Base-by-base conservation (phyloP, 2,797 vertebrate species). In the Buceros bicornis region DNA sequence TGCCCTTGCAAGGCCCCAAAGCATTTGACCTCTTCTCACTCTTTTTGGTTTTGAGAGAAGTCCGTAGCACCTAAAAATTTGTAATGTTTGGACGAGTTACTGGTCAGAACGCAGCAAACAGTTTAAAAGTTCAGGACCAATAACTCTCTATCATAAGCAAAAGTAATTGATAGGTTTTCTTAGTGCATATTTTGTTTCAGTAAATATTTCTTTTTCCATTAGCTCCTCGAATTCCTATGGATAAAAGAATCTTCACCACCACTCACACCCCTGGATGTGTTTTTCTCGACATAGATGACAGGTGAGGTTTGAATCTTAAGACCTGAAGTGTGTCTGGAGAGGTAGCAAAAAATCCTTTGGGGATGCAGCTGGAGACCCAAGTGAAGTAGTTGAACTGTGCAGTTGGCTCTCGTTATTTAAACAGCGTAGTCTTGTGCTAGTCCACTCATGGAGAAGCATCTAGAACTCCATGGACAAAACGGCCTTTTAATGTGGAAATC, bases 221-320 rank as follows among this genome's bases (percentile, higher is more conserved):
- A 99, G 99, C 99, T 97, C 99, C 99, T 96, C 98, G 98, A 50
- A 99, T 99, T 94, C 99, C 99, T 58, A 79, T 97, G 62, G 99
- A 99, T 97, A 99, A 99, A 97, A 98, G 99, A 96, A 98, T 99
- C 97, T 99, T 99, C 97, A 99, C 99, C 88, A 99, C 99, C 91
- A 99, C 99, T 94, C 99, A 99, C 97, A 99, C 98, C 28, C 99
- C 99, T 83, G 99, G 98, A 96, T 99, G 99, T 97, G 98, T 99
- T 96, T 99, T 99, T 96, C 99, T 99, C 96, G 99, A 99, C 95
- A 98, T 99, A 47, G 99, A 99, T 43, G 99, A 99, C 95, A 98
- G 99, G 99, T 99, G 89, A 98, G 89, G 70, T 88, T 89, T 66
- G 47, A 74, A 58, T 85, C 64, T 45, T 82, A 42, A 78, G 50